Evolutionary conservation across 2,888 invertebrate species (phyloP), one percentile per base, ranked within the genome.

Genomic region (Ormyrus pomaceus): DNA sequence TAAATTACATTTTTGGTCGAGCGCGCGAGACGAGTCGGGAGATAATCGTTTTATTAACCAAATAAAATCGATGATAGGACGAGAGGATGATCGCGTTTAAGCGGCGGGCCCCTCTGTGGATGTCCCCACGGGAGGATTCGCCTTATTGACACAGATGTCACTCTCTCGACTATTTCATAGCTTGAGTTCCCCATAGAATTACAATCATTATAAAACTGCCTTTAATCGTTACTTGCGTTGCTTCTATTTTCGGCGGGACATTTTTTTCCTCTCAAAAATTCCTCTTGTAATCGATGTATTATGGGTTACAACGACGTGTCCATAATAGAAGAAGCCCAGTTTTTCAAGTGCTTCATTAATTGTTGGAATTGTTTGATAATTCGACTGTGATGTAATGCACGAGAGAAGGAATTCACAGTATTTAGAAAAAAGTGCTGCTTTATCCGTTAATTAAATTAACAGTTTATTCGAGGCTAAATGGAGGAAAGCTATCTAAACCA

Each of bases 1-100:
- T 88, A 90, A 90, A 90, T 90, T 89, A 90, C 89, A 89, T 90
- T 90, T 90, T 90, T 89, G 89, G 88, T 89, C 86, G 86, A 90
- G 87, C 88, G 89, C 88, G 86, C 87, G 83, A 84, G 84, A 11
- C 13, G 2, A 11, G 6, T 5, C n/a, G 65, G 56, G 13, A 56
- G 73, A 79, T 88, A 88, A 89, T 89, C 89, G 90, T 89, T 90
- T 90, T 90, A 90, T 90, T 90, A 90, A 90, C 90, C 88, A 87
- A 90, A 89, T 89, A 88, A 90, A 90, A 89, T 89, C 87, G 87
- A 87, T 88, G 87, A 89, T 89, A 88, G 89, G 87, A 88, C 86
- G 86, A 86, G 86, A 87, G 86, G 86, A 88, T 86, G 87, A 88
- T 88, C 86, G 85, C 84, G 84, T 86, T 86, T 83, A 84, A 10